phyloP scores from a whole-genome alignment of 2,113 vertebrate species.

The Equus przewalskii region DNA sequence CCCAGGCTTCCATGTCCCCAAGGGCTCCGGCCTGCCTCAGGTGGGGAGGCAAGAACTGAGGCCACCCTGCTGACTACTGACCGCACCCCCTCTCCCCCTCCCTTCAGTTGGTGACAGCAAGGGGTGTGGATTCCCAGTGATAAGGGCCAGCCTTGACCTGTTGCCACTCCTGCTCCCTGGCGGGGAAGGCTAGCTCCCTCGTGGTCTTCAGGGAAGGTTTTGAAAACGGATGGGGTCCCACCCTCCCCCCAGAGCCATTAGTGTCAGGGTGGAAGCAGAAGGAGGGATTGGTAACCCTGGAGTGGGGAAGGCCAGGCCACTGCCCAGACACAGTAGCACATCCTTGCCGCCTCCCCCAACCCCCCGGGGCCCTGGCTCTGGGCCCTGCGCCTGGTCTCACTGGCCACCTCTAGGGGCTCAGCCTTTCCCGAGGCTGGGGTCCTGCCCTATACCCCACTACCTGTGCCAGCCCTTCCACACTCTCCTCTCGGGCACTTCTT shows the following conservation, averaged over 20 bases:
- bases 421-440: slow-evolving; percentile 20
- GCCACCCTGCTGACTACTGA: neutral
- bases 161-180: neutral
- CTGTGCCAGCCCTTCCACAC: slow-evolving; percentile 6
- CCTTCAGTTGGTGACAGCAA: neutral
- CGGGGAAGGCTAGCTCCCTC: neutral
- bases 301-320: neutral
- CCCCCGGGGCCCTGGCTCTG: neutral
- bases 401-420: neutral
- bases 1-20: neutral
- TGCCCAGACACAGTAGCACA: neutral
- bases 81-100: neutral
- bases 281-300: neutral
- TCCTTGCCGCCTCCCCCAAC: neutral
- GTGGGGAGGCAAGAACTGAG: neutral
- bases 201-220: slow-evolving; percentile 28
- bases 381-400: neutral
- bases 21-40: neutral
- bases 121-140: neutral
- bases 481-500: slow-evolving; percentile 46
- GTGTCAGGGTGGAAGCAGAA: neutral
- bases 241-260: neutral
- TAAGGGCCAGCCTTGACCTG: neutral
- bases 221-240: neutral
- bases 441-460: neutral